Percentiles rank a stretch among this genome's conserved stretches.
Evolutionary conservation across 2,797 vertebrate genomes (phyloP).

Genomic region (Anas bernieri): DNA sequence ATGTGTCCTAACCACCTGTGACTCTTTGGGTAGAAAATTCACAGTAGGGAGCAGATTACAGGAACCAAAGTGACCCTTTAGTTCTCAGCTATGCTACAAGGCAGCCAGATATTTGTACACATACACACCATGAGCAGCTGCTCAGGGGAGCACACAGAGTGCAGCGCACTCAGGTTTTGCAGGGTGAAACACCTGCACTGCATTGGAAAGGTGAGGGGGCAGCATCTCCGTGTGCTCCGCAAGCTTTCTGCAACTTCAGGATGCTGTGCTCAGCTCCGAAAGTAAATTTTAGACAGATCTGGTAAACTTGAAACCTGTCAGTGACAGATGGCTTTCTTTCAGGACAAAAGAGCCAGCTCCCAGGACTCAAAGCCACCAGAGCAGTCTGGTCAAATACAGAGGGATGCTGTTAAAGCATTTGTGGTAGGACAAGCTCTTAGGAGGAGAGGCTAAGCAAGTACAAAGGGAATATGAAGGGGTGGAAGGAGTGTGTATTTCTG

Average conservation of each 20-base stretch:
- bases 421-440: background rate
- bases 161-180: background rate
- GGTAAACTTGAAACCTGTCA: background rate
- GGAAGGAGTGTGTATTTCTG: background rate
- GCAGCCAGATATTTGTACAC: background rate
- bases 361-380: background rate
- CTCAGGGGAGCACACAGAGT: fast-evolving
- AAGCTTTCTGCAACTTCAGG: background rate
- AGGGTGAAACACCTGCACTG: background rate
- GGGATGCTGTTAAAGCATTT: background rate
- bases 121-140: background rate
- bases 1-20: background rate
- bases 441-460: background rate
- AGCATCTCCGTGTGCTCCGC: fast-evolving
- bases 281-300: background rate
- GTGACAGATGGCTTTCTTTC: background rate
- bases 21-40: background rate
- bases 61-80: fast-evolving
- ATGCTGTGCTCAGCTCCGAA: background rate
- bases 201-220: fast-evolving
- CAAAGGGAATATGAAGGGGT: background rate
- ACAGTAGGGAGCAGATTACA: fast-evolving
- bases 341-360: background rate
- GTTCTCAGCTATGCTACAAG: background rate
- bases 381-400: background rate